These are phyloP conservation scores for Lithobates pipiens DNA, from an alignment of 2,797 vertebrate species.

Conservation along the genomic window DNA sequence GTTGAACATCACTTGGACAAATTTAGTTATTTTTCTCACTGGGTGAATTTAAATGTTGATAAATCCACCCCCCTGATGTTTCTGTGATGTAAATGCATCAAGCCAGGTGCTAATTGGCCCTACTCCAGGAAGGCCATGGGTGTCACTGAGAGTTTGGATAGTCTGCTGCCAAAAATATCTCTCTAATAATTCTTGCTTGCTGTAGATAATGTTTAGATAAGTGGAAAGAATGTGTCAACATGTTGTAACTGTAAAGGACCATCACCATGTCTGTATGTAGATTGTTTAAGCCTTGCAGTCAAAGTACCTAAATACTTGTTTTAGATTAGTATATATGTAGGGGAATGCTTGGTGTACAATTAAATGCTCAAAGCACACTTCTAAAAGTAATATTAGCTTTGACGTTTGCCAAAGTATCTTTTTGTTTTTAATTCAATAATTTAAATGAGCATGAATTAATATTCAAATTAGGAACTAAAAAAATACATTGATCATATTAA, in stretches of 20 bases:
- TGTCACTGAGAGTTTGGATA: background rate
- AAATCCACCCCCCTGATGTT: too few species aligned
- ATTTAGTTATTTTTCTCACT: too few species aligned
- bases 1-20: too few species aligned
- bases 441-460: too few species aligned
- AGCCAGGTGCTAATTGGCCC: too few species aligned
- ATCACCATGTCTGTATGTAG: background rate
- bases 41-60: too few species aligned
- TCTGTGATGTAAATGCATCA: too few species aligned
- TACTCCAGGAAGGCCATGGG: too few species aligned
- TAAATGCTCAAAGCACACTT: background rate
- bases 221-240: background rate
- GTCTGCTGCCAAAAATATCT: background rate
- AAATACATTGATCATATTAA: too few species aligned
- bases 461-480: too few species aligned
- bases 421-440: background rate
- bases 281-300: background rate
- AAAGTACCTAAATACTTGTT: background rate
- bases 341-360: background rate
- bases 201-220: constrained; percentile 9
- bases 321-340: background rate
- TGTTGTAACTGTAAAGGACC: background rate
- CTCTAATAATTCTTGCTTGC: background rate
- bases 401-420: background rate
- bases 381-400: background rate